Evolutionary conservation across 2,113 vertebrate species (phyloP).

Genomic region (Epinephelus fuscoguttatus): DNA sequence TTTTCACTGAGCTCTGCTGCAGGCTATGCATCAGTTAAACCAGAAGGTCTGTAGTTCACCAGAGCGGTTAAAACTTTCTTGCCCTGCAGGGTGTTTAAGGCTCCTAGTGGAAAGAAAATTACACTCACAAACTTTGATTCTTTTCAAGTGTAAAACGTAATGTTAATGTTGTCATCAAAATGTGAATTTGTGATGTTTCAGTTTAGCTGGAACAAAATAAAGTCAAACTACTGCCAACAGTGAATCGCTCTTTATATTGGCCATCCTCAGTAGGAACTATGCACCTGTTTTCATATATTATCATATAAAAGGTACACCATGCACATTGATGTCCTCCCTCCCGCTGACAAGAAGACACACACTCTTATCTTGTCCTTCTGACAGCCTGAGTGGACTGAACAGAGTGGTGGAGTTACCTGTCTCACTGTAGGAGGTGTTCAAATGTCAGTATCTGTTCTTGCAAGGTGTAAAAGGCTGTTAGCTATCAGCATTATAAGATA

Average conservation of each 20-base stretch:
- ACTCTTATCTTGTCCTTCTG: neutral
- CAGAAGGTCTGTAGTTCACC: conserved; percentile 16
- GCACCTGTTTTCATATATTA: neutral
- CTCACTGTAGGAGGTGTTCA: neutral
- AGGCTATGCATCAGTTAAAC: conserved; percentile 28
- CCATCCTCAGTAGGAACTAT: neutral
- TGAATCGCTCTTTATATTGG: neutral
- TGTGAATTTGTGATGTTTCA: neutral
- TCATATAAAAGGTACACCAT: neutral
- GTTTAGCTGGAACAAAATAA: neutral
- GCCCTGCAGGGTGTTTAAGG: neutral
- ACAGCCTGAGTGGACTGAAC: neutral
- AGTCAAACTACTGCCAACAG: neutral
- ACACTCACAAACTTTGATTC: neutral
- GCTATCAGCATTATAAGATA: neutral
- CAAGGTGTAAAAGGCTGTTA: neutral
- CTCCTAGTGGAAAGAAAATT: neutral
- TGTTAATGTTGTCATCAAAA: neutral
- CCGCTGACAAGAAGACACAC: neutral
- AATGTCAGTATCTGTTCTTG: conserved; percentile 1
- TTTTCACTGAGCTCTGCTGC: conserved; percentile 17
- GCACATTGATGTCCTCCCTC: neutral
- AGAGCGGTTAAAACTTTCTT: conserved; percentile 8
- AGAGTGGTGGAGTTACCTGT: neutral
- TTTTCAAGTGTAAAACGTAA: neutral